These are phyloP conservation scores for Antechinus stuartii DNA, from an alignment of 2,113 vertebrate species.

Conservation along the genomic window DNA sequence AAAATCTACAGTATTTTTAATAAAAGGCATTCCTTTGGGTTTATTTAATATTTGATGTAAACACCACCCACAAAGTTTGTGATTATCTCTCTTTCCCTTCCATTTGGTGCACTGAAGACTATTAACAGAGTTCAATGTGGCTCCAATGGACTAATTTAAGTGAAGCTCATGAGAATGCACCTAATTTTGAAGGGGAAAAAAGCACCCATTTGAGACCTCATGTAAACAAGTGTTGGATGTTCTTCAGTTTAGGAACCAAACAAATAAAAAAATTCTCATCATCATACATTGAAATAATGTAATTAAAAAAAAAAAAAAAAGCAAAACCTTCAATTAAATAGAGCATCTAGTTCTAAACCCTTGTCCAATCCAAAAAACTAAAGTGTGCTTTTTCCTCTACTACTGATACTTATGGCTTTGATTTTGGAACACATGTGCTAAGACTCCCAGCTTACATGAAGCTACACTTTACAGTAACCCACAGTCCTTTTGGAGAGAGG, in stretches of 20 bases:
- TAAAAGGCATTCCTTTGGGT: slow-evolving; percentile 30
- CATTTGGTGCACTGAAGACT: not conserved
- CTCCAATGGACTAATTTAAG: not conserved
- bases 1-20: slow-evolving; percentile 10
- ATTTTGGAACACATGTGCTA: not conserved
- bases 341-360: not conserved
- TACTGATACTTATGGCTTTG: not conserved
- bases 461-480: not conserved
- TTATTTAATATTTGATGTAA: slow-evolving; percentile 5
- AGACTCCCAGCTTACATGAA: not conserved
- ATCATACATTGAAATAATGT: not conserved
- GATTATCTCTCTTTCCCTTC: not conserved
- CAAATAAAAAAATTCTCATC: not conserved
- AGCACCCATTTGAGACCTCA: not conserved
- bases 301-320: not conserved
- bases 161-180: not conserved
- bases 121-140: not conserved
- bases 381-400: not conserved
- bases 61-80: slow-evolving; percentile 1
- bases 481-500: not conserved
- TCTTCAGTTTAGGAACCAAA: not conserved
- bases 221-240: not conserved
- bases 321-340: not conserved
- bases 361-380: not conserved
- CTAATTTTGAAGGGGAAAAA: not conserved